Evolutionary conservation across 2,888 invertebrate genomes (phyloP), one percentile per base, ranked within the genome.

Genomic region (Dysmachus trigonus): DNA sequence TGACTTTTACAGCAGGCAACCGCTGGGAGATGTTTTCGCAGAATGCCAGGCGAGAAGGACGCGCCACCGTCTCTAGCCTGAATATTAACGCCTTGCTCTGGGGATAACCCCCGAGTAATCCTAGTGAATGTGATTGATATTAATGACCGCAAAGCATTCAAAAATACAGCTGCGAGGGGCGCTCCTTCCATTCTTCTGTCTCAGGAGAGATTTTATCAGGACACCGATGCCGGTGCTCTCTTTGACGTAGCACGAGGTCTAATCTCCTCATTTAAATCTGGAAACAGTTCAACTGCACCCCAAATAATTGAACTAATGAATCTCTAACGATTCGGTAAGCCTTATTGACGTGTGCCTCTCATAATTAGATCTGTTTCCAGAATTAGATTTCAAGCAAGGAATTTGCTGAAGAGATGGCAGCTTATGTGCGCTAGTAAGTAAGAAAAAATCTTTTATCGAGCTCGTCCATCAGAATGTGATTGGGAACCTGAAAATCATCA

Each of bases 41-140:
- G 72, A 41, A 72, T 82, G 22, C 13, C 30, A 4, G 27, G 35
- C 83, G 83, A 81, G 18, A 38, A 41, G 72, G n/a, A 27, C 83
- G 27, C n/a, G n/a, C n/a, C n/a, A n/a, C 8, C 22, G 47, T 27
- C 72, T 83, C 41, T n/a, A 38, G 38, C 27, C 4, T 30, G n/a
- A 10, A 13, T 62, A 72, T 83, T 72, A 38, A 72, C 27, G n/a
- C 53, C 1, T 27, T 83, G 15, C 51, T 53, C 38, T 62, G 30
- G 35, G 76, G 79, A 86, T 86, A 87, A 85, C 77, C 86, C 85
- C 62, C 31, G 76, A 85, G 72, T 87, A 87, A 87, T 87, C 87
- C 85, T 41, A n/a, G 71, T 27, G 85, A 86, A 86, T 87, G 87
- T 87, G 87, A 87, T 87, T 87, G 87, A 85, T 87, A 87, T 87